Base-by-base conservation (phyloP, 2,888 invertebrate genomes). In the Dione juno region DNA sequence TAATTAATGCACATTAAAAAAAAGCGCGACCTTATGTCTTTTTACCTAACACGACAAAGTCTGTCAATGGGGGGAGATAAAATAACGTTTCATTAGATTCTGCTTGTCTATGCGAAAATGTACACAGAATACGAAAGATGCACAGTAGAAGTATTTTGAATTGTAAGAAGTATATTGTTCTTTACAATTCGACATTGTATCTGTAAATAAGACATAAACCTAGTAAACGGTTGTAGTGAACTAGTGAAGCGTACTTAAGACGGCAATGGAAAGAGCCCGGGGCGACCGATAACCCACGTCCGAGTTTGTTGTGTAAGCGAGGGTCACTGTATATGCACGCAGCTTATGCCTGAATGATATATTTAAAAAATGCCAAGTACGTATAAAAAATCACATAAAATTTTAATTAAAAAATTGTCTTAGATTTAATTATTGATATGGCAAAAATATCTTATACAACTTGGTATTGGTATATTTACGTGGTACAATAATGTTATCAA, bases 221-320 rank as follows among this genome's bases (percentile, higher is more conserved):
- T 59, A 53, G 48, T 67, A 37, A 66, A 41, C 41, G 74, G 70
- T 72, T 66, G 41, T 41, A 59, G 59, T 28, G 70, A 65, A 70
- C 58, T 66, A 52, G 61, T 64, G 65, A 69, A 54, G 59, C 67
- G 21, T 19, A 54, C 43, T 53, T 69, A 61, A 58, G 64, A 45
- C 54, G 54, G 19, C 69, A 74, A 71, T 77, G 78, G 77, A 77
- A 78, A 77, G 66, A 69, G 75, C 77, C 77, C 65, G 63, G 67
- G 70, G 16, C 64, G 41, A 59, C 65, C 67, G 78, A 78, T 78
- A 77, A 77, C 78, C 76, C 75, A 74, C 40, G 67, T 70, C 66
- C 45, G 43, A 70, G 70, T 72, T 59, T 67, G 61, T 73, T 61
- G 67, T 64, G 67, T 70, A 64, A 75, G 71, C 53, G 66, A 63